Base-by-base conservation (phyloP, 2,888 invertebrate species). In the Dilophus febrilis region DNA sequence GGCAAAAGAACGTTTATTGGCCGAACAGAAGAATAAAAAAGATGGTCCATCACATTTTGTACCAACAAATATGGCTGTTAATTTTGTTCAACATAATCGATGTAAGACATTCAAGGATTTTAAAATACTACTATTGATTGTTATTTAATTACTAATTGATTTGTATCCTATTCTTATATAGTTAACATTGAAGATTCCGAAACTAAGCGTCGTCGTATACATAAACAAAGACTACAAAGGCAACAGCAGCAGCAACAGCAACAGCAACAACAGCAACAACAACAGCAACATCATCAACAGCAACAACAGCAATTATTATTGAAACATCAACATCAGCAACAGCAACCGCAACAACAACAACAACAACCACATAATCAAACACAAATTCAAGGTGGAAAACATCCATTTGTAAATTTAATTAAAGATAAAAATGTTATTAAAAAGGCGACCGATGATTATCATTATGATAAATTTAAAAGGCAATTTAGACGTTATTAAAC, bases 11-110 rank as follows among this genome's bases (percentile, higher is more conserved):
- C 85, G 81, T 59, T 65, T 98, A 28, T 56, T 97, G 16, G 79
- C 83, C 68, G 92, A 94, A 50, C 74, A 84, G 43, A 79, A 85
- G 54, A 85, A 83, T 51, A 90, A 90, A 60, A 90, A 88, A 55
- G 90, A 92, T 61, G 82, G 81, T 0, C 88, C 90, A 0, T 88
- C 92, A 1, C 87, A 86, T 49, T 94, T 95, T 71, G 94, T 95
- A 0, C 95, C 95, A 0, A 90, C 90, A 13, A 95, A 97, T 58
- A 90, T 95, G 84, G 94, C 95, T 11, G 94, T 94, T 1, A 95
- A 95, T 65, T 97, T 95, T 68, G 90, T 91, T 29, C 94, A 95
- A 53, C 94, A 95, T 57, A 92, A 92, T 62, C 72, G 92, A 71
- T 94, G 85, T 85, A 67, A 71, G 74, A 64, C n/a, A n/a, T n/a